These are phyloP conservation scores for Blera fallax DNA, from an alignment of 2,888 invertebrate genomes.

Conservation along the genomic window DNA sequence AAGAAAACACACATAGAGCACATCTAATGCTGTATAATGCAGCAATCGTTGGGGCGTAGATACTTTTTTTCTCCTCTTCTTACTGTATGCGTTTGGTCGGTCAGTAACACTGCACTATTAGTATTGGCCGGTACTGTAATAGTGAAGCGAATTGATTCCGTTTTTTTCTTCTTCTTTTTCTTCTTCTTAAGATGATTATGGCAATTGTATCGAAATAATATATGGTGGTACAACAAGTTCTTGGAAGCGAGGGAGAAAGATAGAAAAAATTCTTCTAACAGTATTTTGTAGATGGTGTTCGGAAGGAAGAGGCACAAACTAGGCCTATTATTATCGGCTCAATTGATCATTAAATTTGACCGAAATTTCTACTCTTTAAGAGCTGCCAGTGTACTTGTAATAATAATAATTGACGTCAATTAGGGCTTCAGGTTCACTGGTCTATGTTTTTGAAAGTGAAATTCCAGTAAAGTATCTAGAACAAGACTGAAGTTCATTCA, in stretches of 20 bases:
- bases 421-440: conserved; percentile 5
- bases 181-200: conserved; percentile 33
- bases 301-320: conserved; percentile 2
- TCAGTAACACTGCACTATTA: conserved; percentile 36
- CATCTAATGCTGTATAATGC: neutral
- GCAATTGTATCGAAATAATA: conserved; percentile 67
- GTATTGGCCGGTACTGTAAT: conserved; percentile 28
- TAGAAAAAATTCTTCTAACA: conserved; percentile 53
- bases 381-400: neutral
- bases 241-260: conserved; percentile 31
- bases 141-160: conserved; percentile 44
- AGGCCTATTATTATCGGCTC: conserved; percentile 41
- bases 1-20: neutral
- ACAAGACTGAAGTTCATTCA: conserved; percentile 1
- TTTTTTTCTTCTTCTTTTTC: conserved; percentile 1
- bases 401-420: conserved; percentile 19
- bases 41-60: conserved; percentile 57
- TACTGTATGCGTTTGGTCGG: conserved; percentile 33
- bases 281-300: conserved; percentile 29
- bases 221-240: conserved; percentile 58
- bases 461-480: conserved; percentile 21
- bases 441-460: conserved; percentile 8
- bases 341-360: conserved; percentile 55
- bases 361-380: conserved; percentile 41
- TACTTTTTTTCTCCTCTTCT: conserved; percentile 16